A percentile compares a stretch with the other conserved stretches of the same genome.
Evolutionary conservation across 92 coral and sea anemone species (phyloP).

Genomic region (Parazoanthus darwini): DNA sequence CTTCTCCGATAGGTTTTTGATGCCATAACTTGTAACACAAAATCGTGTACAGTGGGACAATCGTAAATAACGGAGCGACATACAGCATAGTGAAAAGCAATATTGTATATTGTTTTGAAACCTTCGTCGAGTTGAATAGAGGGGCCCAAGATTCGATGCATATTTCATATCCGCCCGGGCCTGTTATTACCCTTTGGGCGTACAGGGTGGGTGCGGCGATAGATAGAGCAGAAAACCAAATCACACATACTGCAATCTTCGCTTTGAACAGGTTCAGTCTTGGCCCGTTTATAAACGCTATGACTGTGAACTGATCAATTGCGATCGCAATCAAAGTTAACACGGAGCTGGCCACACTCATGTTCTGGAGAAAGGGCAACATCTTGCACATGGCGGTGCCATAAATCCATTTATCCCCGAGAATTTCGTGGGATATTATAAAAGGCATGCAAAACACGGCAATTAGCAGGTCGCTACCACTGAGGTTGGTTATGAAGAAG

Average conservation of each 20-base stretch:
- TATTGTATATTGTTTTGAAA: conserved; percentile 65
- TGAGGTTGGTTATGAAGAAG: conserved; percentile 70
- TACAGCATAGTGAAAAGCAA: conserved; percentile 61
- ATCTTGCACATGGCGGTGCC: conserved; percentile 72
- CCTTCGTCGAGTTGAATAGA: conserved; percentile 44
- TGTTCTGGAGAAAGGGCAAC: conserved; percentile 59
- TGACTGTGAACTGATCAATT: conserved; percentile 76
- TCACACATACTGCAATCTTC: conserved; percentile 44
- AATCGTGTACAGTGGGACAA: conserved; percentile 59
- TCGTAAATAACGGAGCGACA: conserved; percentile 61
- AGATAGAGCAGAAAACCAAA: conserved; percentile 62
- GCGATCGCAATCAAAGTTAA: conserved; percentile 73
- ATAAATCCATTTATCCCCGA: background rate
- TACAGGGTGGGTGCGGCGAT: conserved; percentile 68
- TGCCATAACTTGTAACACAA: conserved; percentile 67
- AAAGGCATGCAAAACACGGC: conserved; percentile 72
- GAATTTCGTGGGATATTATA: background rate
- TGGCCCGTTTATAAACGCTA: conserved; percentile 60
- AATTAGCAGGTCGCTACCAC: conserved; percentile 72
- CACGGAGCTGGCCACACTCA: conserved; percentile 66
- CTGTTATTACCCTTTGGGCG: conserved; percentile 37
- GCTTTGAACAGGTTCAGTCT: conserved; percentile 71
- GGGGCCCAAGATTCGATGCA: conserved; percentile 73
- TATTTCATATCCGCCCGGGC: conserved; percentile 42
- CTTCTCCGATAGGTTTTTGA: conserved; percentile 64